Conservation (phyloP, 2,888 invertebrate genomes). For the Sinhomidia bicolor region DNA sequence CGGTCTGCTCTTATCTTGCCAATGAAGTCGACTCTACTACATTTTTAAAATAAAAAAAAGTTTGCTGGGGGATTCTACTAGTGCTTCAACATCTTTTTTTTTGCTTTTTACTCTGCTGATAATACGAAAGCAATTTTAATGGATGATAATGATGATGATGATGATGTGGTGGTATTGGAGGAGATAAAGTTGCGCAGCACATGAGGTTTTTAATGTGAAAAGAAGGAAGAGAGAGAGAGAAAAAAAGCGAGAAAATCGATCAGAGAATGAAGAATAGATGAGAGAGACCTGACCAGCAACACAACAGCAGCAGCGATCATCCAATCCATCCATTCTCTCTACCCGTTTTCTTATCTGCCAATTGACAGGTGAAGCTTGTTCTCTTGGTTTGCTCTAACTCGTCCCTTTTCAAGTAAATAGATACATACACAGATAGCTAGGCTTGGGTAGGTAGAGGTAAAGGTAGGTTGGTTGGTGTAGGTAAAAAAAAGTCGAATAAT, state of each 20-base stretch:
- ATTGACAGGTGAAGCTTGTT: slow-evolving; percentile 43
- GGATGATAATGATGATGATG: slow-evolving; percentile 37
- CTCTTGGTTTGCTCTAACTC: not conserved
- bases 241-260: not conserved
- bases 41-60: not conserved
- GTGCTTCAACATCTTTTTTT: not conserved
- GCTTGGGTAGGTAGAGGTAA: too few species aligned
- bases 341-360: slow-evolving; percentile 16
- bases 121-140: slow-evolving; percentile 38
- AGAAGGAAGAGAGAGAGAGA: not conserved
- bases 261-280: not conserved
- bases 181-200: slow-evolving; percentile 1
- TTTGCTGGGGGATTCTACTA: not conserved
- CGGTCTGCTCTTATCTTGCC: slow-evolving; percentile 2
- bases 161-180: slow-evolving; percentile 6
- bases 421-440: too few species aligned
- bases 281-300: slow-evolving; percentile 4
- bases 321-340: slow-evolving; percentile 33
- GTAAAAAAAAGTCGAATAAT: too few species aligned
- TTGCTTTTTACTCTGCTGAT: not conserved
- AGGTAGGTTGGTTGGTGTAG: too few species aligned
- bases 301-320: not conserved
- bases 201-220: slow-evolving; percentile 20
- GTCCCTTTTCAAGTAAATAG: not conserved
- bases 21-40: not conserved